A percentile compares a stretch with the other conserved stretches of the same genome.
Conservation (phyloP, 2,113 vertebrate genomes). For the Datnioides undecimradiatus region DNA sequence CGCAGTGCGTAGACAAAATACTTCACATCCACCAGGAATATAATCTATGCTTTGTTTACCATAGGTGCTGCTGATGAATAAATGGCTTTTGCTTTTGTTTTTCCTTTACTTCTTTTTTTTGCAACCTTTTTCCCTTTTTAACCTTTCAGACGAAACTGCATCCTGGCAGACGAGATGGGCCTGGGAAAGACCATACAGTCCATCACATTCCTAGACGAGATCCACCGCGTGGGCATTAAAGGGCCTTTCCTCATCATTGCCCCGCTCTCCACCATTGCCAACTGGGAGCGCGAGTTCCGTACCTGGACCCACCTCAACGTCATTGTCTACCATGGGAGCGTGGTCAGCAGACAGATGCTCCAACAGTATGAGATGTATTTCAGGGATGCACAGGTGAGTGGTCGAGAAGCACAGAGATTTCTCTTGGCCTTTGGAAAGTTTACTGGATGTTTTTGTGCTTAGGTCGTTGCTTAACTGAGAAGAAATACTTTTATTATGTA, state of each 20-base stretch:
- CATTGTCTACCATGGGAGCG: constrained; percentile 97
- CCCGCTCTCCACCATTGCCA: constrained; percentile 97
- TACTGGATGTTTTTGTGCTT: not conserved
- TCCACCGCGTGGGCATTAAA: constrained; percentile 90
- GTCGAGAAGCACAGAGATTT: not conserved
- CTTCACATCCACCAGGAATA: too few relatives aligned
- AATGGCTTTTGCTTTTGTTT: too few relatives aligned
- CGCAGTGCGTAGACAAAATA: not conserved
- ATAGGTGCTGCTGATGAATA: too few relatives aligned
- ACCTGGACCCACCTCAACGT: constrained; percentile 97
- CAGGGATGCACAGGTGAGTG: constrained; percentile 93
- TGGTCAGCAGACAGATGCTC: constrained; percentile 98
- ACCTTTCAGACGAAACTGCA: constrained; percentile 93
- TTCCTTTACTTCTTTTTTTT: too few relatives aligned
- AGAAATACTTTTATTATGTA: too few relatives aligned
- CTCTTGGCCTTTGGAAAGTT: not conserved
- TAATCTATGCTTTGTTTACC: too few relatives aligned
- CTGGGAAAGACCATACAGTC: constrained; percentile 99
- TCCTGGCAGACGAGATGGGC: constrained; percentile 99
- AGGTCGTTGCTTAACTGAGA: too few relatives aligned
- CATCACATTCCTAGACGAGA: constrained; percentile 97
- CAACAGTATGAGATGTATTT: constrained; percentile 99
- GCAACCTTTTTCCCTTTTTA: too few relatives aligned
- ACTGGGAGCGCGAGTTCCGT: constrained; percentile 98
- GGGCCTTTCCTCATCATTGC: constrained; percentile 97